Base-by-base conservation (phyloP, 2,888 invertebrate species). In the Agrypnus murinus region DNA sequence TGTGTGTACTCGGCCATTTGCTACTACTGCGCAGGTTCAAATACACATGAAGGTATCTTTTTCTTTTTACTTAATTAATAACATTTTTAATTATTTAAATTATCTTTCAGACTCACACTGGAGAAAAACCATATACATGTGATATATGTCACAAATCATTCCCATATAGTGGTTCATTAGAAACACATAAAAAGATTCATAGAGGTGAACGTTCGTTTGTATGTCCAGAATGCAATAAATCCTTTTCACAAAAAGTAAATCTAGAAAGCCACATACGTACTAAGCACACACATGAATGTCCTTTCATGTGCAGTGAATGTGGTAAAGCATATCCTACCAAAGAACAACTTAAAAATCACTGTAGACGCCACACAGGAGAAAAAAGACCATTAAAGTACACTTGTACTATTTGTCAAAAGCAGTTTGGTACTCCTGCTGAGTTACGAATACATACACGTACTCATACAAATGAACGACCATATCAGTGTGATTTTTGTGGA, bases 281-380 rank as follows among this genome's bases (percentile, higher is more conserved):
- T 0, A 79, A 78, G 50, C 81, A 81, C 63, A 79, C 80, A 2
- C 77, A 77, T 31, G 81, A 81, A 65, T 78, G 80, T 50, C 81
- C 81, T n/a, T 81, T 77, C 53, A 78, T 79, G 75, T 82, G 81
- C 60, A 79, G 74, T 57, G 74, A 77, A 19, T 82, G 81, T 70
- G 78, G 79, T 2, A 74, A 78, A 53, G 75, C 78, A 0, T 81
- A 71, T 69, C 76, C 79, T 0, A 78, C 78, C 1, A 76, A 77
- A 69, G 77, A 77, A 45, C 78, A 80, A 59, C 70, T 82, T 10
- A 78, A 81, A 65, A 78, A 76, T 43, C 81, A 82, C 53, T 72
- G 70, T 5, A 73, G 81, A 34, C 77, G 76, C 15, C 81, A 82
- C 69, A 79, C 80, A 17, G 81, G 81, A 2, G 80, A 81, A 66